phyloP scores from a whole-genome alignment of 2,113 vertebrate species.

The Lampris incognitus region DNA sequence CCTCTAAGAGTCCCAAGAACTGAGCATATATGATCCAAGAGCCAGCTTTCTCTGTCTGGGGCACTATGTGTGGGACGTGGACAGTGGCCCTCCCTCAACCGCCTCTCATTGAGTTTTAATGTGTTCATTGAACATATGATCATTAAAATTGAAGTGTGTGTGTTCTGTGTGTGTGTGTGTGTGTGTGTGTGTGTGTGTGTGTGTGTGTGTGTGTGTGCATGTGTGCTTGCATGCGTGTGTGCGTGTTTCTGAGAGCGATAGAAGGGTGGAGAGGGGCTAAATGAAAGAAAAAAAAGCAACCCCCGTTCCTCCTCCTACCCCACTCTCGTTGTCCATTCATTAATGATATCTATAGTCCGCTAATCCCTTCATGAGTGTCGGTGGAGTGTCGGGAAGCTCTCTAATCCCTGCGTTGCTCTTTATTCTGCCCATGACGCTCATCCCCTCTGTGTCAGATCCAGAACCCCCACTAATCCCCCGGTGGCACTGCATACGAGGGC shows the following conservation, averaged over 20 bases:
- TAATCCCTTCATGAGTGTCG: constrained; percentile 75
- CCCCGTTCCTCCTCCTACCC: constrained; percentile 5
- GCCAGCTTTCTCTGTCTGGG: constrained; percentile 47
- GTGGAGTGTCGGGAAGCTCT: constrained; percentile 70
- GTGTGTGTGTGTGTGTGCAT: background rate
- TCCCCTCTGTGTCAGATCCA: constrained; percentile 74
- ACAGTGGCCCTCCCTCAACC: constrained; percentile 32
- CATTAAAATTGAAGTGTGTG: constrained; percentile 50
- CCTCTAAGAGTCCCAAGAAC: constrained; percentile 55
- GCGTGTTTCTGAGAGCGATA: too few relatives aligned
- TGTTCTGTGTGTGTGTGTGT: background rate
- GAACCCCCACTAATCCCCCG: constrained; percentile 74
- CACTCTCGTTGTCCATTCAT: constrained; percentile 59
- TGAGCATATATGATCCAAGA: constrained; percentile 48
- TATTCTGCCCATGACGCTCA: constrained; percentile 74
- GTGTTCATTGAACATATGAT: constrained; percentile 50
- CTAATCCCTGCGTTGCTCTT: constrained; percentile 74
- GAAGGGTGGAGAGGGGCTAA: constrained; percentile 20
- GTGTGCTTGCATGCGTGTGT: background rate
- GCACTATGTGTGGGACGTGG: constrained; percentile 33
- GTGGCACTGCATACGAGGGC: constrained; percentile 57
- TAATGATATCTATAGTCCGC: constrained; percentile 71
- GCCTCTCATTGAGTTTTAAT: constrained; percentile 68
- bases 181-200: background rate
- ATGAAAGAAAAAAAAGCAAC: constrained; percentile 44